Conservation (phyloP, 64 coral and sea anemone genomes). For the Montipora foliosa region DNA sequence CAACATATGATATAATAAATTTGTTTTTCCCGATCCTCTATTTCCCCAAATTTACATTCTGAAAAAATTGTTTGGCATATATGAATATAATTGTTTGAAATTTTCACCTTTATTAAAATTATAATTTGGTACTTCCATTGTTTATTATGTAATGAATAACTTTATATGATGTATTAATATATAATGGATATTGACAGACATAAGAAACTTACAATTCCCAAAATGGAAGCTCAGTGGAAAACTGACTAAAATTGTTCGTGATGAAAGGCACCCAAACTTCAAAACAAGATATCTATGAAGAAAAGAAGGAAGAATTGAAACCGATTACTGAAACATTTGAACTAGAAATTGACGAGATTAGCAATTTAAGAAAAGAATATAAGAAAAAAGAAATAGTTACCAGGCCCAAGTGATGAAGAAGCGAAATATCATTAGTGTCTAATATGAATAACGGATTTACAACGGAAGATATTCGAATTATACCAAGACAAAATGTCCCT, state of each 20-base stretch:
- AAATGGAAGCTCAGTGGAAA: constrained; percentile 12
- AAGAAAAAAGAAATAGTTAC: not conserved
- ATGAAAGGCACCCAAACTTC: not conserved
- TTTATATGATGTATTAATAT: not conserved
- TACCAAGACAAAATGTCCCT: too few relatives aligned
- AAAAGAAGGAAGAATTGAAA: too few relatives aligned
- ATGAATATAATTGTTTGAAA: too few relatives aligned
- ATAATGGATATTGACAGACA: constrained; percentile 46
- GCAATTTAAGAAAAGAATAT: not conserved
- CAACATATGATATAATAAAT: too few relatives aligned
- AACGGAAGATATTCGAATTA: too few relatives aligned
- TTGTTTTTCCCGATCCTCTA: too few relatives aligned
- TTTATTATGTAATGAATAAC: too few relatives aligned
- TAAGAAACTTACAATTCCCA: constrained; percentile 28
- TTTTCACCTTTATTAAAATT: too few relatives aligned
- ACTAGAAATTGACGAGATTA: not conserved
- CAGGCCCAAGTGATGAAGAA: not conserved
- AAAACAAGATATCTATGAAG: constrained; percentile 41
- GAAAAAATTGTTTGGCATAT: too few relatives aligned
- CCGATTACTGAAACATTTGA: not conserved
- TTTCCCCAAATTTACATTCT: too few relatives aligned
- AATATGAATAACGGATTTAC: too few relatives aligned
- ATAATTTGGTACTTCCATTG: too few relatives aligned
- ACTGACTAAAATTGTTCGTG: not conserved
- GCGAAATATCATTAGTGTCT: not conserved